Conservation (phyloP, 2,113 vertebrate species). For the Paraplagusia blochii region DNA sequence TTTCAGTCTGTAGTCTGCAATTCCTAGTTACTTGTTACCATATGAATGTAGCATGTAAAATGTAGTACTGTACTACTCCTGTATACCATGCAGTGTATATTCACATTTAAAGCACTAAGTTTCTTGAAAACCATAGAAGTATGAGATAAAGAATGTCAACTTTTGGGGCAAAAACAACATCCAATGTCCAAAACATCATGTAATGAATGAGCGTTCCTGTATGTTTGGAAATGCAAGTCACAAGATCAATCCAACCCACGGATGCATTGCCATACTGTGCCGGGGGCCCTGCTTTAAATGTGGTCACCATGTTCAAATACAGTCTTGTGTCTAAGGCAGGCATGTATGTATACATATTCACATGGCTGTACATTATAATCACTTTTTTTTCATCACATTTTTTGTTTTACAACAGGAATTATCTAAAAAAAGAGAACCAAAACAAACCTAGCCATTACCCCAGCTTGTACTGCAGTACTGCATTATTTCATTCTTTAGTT, state of each 20-base stretch:
- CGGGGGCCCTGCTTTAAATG: constrained; percentile 11
- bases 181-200: constrained; percentile 20
- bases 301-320: constrained; percentile 1
- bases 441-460: too few species aligned
- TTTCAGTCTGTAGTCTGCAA: constrained; percentile 19
- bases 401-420: too few species aligned
- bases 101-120: background rate
- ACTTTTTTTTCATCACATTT: too few species aligned
- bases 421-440: too few species aligned
- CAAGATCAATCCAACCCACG: constrained; percentile 33
- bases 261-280: background rate
- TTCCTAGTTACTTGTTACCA: too few species aligned
- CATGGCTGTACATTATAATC: too few species aligned
- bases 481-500: too few species aligned
- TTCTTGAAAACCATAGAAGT: background rate
- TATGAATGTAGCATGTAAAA: too few species aligned
- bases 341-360: background rate
- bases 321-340: background rate
- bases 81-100: background rate
- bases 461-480: too few species aligned
- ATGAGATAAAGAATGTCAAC: background rate
- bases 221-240: constrained; percentile 19
- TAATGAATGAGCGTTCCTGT: constrained; percentile 2
- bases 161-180: constrained; percentile 8
- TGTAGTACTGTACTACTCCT: too few species aligned